Percentiles rank a stretch among this genome's conserved stretches.
These are phyloP conservation scores for Trichomycterus rosablanca DNA, from an alignment of 2,113 vertebrate species.

Conservation along the genomic window DNA sequence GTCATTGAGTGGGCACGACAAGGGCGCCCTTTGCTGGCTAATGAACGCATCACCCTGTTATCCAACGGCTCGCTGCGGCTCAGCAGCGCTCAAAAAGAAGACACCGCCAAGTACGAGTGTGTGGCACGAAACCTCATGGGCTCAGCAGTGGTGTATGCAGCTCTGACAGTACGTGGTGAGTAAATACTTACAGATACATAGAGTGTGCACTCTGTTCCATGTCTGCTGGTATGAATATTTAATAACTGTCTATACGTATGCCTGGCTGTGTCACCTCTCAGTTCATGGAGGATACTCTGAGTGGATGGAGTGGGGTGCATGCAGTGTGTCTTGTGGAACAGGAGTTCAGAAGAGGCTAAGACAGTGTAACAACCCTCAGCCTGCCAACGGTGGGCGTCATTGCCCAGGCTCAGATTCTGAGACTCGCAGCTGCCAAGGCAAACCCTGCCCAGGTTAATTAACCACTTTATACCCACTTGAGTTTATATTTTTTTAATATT, in stretches of 20 bases:
- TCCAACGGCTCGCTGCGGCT: constrained; percentile 80
- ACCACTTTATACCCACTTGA: too few species aligned
- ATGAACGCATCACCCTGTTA: constrained; percentile 65
- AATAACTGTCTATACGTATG: too few species aligned
- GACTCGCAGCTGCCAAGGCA: constrained; percentile 71
- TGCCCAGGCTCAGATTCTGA: constrained; percentile 74
- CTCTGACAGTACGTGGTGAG: constrained; percentile 83
- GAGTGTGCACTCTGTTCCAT: not conserved
- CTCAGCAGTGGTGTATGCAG: constrained; percentile 72
- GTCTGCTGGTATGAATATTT: not conserved
- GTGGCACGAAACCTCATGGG: constrained; percentile 87
- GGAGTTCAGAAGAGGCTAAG: constrained; percentile 81
- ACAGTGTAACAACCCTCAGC: constrained; percentile 80
- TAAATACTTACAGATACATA: not conserved
- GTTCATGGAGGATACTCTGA: constrained; percentile 87
- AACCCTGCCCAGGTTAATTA: constrained; percentile 81
- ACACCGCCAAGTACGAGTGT: constrained; percentile 86
- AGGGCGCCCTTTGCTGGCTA: constrained; percentile 65
- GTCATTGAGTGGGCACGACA: constrained; percentile 78
- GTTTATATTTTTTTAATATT: not conserved
- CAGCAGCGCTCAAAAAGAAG: constrained; percentile 72
- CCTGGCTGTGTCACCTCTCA: constrained; percentile 51
- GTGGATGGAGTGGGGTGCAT: constrained; percentile 85
- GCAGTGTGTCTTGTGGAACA: constrained; percentile 83
- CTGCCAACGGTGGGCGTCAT: constrained; percentile 82